A percentile compares a stretch with the other conserved stretches of the same genome.
Evolutionary conservation across 2,888 invertebrate genomes (phyloP).

Genomic region (Ormyrus nitidulus): DNA sequence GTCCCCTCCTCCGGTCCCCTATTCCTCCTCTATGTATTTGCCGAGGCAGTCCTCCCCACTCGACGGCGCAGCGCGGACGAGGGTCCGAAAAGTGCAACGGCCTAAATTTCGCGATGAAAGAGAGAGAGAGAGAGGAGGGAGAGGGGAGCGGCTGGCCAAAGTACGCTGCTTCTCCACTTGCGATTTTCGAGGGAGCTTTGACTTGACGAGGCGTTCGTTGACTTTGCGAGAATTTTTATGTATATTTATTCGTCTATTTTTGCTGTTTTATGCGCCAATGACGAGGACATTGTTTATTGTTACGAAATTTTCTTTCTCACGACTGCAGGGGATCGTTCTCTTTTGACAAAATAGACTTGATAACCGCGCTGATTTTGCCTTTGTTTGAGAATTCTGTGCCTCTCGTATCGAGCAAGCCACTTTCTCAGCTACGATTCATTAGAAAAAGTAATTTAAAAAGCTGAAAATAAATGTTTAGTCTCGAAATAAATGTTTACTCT

Average conservation of each 20-base stretch:
- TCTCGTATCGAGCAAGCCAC: too few species aligned
- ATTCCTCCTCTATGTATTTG: conserved; percentile 51
- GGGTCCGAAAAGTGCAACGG: conserved; percentile 75
- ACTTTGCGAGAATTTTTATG: conserved; percentile 45
- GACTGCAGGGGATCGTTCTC: too few species aligned
- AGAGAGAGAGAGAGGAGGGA: conserved; percentile 59
- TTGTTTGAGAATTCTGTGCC: too few species aligned
- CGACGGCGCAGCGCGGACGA: conserved; percentile 56
- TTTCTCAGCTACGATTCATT: too few species aligned
- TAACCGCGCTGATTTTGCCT: too few species aligned
- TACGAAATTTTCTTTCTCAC: conserved; percentile 9
- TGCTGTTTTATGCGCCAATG: not conserved
- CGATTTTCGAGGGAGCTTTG: conserved; percentile 25
- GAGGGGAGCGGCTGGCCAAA: conserved; percentile 57
- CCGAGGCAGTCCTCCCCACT: conserved; percentile 61
- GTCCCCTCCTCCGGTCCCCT: conserved; percentile 58
- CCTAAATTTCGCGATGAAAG: conserved; percentile 73
- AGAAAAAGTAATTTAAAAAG: too few species aligned
- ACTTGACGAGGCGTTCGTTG: conserved; percentile 51
- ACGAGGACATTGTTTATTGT: not conserved
- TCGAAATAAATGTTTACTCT: too few species aligned
- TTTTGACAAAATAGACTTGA: too few species aligned
- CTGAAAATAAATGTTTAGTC: too few species aligned
- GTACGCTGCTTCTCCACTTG: conserved; percentile 44
- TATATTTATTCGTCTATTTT: conserved; percentile 28